phyloP scores from a whole-genome alignment of 37 sponge, comb jelly and placozoan genomes.

The Diacarnus erythraeanus region DNA sequence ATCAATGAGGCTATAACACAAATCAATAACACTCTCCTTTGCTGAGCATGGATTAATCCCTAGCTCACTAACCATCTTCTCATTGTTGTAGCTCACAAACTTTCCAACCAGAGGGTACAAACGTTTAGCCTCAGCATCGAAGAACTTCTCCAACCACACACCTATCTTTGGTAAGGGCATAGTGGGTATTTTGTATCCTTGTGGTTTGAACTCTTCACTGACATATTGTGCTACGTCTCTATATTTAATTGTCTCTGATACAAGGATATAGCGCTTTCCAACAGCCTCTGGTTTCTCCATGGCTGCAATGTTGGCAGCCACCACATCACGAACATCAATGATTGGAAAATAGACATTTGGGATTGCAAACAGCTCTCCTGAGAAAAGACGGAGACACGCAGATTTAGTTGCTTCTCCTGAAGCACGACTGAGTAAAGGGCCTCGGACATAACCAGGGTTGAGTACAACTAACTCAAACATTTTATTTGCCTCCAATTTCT shows the following conservation, averaged over 20 bases:
- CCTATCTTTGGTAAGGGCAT: constrained; percentile 45
- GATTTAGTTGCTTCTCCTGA: constrained; percentile 28
- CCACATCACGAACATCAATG: constrained; percentile 91
- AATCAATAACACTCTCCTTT: constrained; percentile 72
- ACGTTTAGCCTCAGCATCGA: constrained; percentile 18
- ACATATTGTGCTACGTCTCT: constrained; percentile 57
- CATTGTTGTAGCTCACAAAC: constrained; percentile 26
- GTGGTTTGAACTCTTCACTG: constrained; percentile 64
- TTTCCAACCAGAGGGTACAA: constrained; percentile 49
- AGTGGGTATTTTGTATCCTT: constrained; percentile 68
- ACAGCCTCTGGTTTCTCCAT: constrained; percentile 72
- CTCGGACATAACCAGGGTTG: constrained; percentile 70
- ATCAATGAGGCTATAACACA: constrained; percentile 79
- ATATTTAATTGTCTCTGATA: constrained; percentile 18
- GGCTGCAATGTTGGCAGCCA: constrained; percentile 81
- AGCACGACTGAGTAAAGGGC: constrained; percentile 70
- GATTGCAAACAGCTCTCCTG: constrained; percentile 50
- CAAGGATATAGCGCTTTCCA: constrained; percentile 64
- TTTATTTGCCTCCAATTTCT: constrained; percentile 49
- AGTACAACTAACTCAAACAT: constrained; percentile 82
- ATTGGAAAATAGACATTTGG: constrained; percentile 53
- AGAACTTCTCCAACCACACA: constrained; percentile 48
- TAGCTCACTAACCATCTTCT: constrained; percentile 63
- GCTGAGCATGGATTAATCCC: constrained; percentile 60
- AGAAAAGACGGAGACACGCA: constrained; percentile 33